Evolutionary conservation across 1,140 invertebrate genomes (phyloP).

Genomic region (Oscheius sp.): DNA sequence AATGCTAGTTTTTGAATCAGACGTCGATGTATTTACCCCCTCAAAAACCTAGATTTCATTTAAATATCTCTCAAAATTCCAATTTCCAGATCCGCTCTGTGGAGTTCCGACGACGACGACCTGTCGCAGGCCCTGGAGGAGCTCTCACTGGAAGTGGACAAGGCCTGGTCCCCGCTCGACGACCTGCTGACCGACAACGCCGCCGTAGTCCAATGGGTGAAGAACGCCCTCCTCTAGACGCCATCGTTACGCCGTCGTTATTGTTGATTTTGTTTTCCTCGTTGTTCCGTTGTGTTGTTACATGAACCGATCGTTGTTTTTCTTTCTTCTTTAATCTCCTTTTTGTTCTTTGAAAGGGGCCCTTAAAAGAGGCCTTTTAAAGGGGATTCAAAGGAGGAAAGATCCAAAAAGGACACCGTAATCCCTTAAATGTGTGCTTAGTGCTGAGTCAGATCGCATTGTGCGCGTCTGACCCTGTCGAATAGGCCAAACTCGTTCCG

Average conservation of each 20-base stretch:
- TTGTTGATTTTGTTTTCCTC: background rate
- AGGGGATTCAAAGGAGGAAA: too few species aligned
- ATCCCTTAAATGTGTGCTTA: constrained; percentile 1
- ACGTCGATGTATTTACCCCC: too few species aligned
- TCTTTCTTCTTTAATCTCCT: too few species aligned
- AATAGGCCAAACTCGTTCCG: background rate
- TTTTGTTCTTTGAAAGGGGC: too few species aligned
- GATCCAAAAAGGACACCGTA: background rate
- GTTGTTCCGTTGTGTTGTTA: constrained; percentile 1
- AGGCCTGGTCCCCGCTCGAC: constrained; percentile 14
- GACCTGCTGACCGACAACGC: constrained; percentile 10
- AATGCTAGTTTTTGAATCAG: background rate
- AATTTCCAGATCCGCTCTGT: background rate
- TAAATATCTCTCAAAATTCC: background rate
- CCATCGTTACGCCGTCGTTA: constrained; percentile 17
- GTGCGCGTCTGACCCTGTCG: background rate
- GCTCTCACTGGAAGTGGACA: background rate
- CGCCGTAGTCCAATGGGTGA: constrained; percentile 25
- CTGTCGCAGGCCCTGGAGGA: constrained; percentile 13
- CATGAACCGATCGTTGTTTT: too few species aligned
- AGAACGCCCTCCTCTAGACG: constrained; percentile 19
- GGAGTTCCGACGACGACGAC: background rate
- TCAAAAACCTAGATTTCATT: too few species aligned
- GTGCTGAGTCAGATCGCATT: background rate
- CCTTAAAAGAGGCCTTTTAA: too few species aligned